Base-by-base conservation (phyloP, 2,797 vertebrate genomes). In the Clarias fuscus region DNA sequence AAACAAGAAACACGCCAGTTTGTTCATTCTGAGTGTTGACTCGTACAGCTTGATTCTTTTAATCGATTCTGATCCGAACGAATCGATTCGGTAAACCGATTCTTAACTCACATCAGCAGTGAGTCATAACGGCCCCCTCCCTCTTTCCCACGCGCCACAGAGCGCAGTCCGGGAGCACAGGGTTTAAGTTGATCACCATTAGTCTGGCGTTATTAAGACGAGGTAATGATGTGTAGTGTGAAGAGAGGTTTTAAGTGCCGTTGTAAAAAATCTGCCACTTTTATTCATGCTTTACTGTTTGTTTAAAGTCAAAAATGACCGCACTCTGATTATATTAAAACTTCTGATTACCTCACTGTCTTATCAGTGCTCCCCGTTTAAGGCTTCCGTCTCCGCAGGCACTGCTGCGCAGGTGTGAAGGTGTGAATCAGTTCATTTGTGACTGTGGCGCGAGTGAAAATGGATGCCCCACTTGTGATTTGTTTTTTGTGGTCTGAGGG, bases 71-170 rank as follows among this genome's bases (percentile, higher is more conserved):
- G 81, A 83, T 58, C 56, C 81, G 22, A 59, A 59, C 37, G 81
- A 71, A n/a, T 71, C 81, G 33, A 59, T 59, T 83, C 81, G 40
- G 20, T 71, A 83, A 20, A 59, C 18, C 24, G 48, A 83, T 30
- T 83, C 81, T 18, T 71, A 37, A 59, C 13, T 30, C 67, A 83
- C 67, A 15, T 71, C 20, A 13, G 81, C 24, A 83, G 53, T 83
- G 81, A 83, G 81, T 83, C 81, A 83, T 83, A 83, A 71, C 81
- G 10, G 58, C 75, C 59, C 48, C 64, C 33, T 86, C 79, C 79
- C 58, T 75, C 61, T 37, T 67, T 58, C 78, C 67, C 81, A 83
- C 67, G 81, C 81, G 67, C 81, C 48, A 58, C 65, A 58, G 24
- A 70, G 81, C 64, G 43, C 81, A 24, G 67, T 59, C 67, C 30